phyloP scores from a whole-genome alignment of 2,113 vertebrate species.

The Macquaria australasica region DNA sequence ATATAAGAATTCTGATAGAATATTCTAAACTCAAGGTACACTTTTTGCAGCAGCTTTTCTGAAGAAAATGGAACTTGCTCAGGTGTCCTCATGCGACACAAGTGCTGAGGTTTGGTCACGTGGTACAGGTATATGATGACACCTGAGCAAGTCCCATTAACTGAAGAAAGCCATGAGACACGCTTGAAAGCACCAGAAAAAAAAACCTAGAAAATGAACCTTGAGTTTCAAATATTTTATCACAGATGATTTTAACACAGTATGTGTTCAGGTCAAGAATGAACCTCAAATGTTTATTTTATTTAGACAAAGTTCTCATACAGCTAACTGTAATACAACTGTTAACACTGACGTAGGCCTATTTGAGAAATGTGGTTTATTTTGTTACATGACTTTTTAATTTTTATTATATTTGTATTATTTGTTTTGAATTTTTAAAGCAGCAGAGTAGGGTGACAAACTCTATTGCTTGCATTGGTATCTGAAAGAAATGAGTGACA shows the following conservation, averaged over 20 bases:
- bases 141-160: not conserved
- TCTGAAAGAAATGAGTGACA: not conserved
- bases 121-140: not conserved
- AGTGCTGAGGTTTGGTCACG: not conserved
- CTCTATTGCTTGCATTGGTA: not conserved
- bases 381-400: not conserved
- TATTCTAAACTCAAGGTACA: too few species aligned
- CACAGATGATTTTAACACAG: not conserved
- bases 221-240: not conserved
- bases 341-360: not conserved
- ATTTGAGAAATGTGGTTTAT: too few species aligned
- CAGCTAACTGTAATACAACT: not conserved
- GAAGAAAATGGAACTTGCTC: too few species aligned
- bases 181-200: not conserved
- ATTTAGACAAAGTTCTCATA: not conserved
- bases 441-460: not conserved
- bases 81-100: too few species aligned
- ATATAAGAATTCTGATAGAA: too few species aligned
- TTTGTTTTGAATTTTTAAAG: not conserved
- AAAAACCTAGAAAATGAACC: not conserved
- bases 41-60: too few species aligned
- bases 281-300: not conserved
- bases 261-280: not conserved
- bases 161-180: not conserved
- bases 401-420: too few species aligned